A percentile compares a stretch with the other conserved stretches of the same genome.
Conservation (phyloP, 2,888 invertebrate genomes). For the Athetis lepigone region DNA sequence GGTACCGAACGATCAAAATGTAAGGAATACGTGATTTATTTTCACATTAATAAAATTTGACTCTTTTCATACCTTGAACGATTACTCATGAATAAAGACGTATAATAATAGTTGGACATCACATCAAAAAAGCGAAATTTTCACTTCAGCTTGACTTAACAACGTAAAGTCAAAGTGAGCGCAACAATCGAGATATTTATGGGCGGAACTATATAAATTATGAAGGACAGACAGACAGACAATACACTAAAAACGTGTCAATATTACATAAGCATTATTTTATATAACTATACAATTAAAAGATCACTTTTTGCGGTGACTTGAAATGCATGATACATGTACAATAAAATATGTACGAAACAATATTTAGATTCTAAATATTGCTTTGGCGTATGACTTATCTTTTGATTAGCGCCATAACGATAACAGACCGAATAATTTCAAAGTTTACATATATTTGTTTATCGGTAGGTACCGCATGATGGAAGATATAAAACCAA, state of each 20-base stretch:
- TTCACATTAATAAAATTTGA: too few species aligned
- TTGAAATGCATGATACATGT: slow-evolving; percentile 53
- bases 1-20: too few species aligned
- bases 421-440: neutral
- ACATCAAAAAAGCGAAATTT: slow-evolving; percentile 30
- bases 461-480: slow-evolving; percentile 13
- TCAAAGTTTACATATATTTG: neutral
- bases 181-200: slow-evolving; percentile 40
- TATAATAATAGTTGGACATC: slow-evolving; percentile 4
- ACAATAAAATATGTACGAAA: slow-evolving; percentile 19
- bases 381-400: slow-evolving; percentile 29
- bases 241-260: slow-evolving; percentile 42
- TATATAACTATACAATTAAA: slow-evolving; percentile 22
- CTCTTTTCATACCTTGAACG: too few species aligned
- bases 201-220: slow-evolving; percentile 31
- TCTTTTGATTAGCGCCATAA: slow-evolving; percentile 38
- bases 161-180: slow-evolving; percentile 23
- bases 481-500: neutral
- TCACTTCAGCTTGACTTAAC: slow-evolving; percentile 31
- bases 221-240: slow-evolving; percentile 29
- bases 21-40: too few species aligned
- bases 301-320: slow-evolving; percentile 33
- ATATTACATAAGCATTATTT: slow-evolving; percentile 37
- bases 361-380: slow-evolving; percentile 43
- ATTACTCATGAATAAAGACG: too few species aligned